phyloP scores from a whole-genome alignment of 2,888 invertebrate genomes.

The Acleris holmiana region DNA sequence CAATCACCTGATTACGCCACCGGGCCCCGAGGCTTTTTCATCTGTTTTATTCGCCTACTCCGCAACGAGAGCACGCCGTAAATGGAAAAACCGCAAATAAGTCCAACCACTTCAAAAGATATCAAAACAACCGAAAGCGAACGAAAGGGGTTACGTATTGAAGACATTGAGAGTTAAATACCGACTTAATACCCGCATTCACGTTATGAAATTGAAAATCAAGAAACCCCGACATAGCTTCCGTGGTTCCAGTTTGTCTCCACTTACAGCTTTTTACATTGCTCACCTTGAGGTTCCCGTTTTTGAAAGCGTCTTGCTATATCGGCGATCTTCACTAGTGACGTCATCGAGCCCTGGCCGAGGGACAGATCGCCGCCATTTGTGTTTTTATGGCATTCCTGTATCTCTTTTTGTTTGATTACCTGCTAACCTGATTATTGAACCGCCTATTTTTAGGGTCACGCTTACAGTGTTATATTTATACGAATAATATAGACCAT shows the following conservation, averaged over 20 bases:
- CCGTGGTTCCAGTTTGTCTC: not conserved
- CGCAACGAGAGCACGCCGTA: constrained; percentile 48
- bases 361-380: not conserved
- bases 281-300: constrained; percentile 19
- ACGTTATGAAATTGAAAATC: no score
- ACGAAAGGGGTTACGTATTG: no score
- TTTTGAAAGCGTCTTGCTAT: not conserved
- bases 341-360: constrained; percentile 11
- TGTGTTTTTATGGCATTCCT: constrained; percentile 7
- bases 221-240: no score
- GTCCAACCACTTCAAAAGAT: constrained; percentile 27
- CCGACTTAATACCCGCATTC: no score
- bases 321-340: constrained; percentile 9
- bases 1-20: constrained; percentile 69
- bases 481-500: not conserved
- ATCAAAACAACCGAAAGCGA: constrained; percentile 2
- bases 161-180: no score
- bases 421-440: not conserved
- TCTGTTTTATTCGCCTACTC: constrained; percentile 43
- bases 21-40: constrained; percentile 53
- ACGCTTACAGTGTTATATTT: not conserved
- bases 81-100: constrained; percentile 50
- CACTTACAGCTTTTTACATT: constrained; percentile 4
- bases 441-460: no score
- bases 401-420: constrained; percentile 2